Conservation (phyloP, 92 coral and sea anemone genomes). For the Porites lobata region DNA sequence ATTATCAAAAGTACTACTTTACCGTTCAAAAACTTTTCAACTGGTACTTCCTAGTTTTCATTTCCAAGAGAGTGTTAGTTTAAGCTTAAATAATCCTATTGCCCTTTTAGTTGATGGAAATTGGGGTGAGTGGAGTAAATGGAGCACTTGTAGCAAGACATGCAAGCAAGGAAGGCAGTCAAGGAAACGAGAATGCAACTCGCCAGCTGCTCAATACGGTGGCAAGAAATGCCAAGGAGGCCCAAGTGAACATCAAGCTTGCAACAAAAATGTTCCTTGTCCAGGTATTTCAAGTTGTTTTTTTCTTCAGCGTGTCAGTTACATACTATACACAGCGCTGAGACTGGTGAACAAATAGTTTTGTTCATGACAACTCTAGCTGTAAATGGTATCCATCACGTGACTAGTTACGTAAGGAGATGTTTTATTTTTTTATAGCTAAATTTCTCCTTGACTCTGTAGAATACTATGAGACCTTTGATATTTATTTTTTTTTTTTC, state of each 20-base stretch:
- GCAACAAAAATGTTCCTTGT: conserved; percentile 22
- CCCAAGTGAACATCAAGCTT: not conserved
- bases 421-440: too few relatives aligned
- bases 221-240: conserved; percentile 52
- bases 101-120: conserved; percentile 1
- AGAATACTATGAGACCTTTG: not conserved
- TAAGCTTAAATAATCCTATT: not conserved
- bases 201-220: conserved; percentile 57
- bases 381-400: too few relatives aligned
- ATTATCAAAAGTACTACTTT: too few relatives aligned
- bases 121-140: conserved; percentile 53
- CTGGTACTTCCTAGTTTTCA: too few relatives aligned
- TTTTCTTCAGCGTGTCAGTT: not conserved
- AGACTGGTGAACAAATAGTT: too few relatives aligned
- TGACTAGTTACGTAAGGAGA: too few relatives aligned
- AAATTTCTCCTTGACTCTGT: too few relatives aligned
- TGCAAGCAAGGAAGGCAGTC: conserved; percentile 64
- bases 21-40: too few relatives aligned
- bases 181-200: conserved; percentile 63
- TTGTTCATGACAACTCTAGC: too few relatives aligned
- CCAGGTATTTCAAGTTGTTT: conserved; percentile 3
- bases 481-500: not conserved
- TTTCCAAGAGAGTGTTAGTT: not conserved
- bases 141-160: conserved; percentile 57
- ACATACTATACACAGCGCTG: not conserved